phyloP scores from a whole-genome alignment of 2,113 vertebrate species.

The Lepus timidus region DNA sequence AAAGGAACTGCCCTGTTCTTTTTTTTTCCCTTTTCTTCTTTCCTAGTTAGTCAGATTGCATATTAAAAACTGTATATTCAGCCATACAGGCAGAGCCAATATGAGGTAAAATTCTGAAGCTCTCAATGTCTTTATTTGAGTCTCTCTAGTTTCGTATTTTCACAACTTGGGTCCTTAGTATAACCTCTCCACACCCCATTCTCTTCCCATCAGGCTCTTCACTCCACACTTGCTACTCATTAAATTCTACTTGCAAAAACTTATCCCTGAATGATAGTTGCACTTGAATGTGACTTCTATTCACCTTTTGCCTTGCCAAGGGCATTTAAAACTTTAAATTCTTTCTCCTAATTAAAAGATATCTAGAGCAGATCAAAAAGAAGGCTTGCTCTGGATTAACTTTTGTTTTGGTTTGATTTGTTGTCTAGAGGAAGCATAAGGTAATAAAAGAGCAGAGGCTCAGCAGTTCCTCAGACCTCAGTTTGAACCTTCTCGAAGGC shows the following conservation, averaged over 20 bases:
- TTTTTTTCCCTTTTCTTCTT: not conserved
- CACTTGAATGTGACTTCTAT: not conserved
- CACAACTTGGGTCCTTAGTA: rapidly evolving
- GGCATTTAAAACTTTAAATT: not conserved
- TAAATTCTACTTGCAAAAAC: slow-evolving; percentile 17
- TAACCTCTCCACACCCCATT: not conserved
- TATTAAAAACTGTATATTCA: not conserved
- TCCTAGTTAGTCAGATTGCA: not conserved
- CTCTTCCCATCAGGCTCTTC: not conserved
- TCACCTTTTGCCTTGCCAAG: not conserved
- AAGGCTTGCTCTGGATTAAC: slow-evolving; percentile 10
- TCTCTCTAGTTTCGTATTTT: not conserved
- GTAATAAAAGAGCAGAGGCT: not conserved
- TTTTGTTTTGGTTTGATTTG: slow-evolving; percentile 34
- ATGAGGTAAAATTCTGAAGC: not conserved
- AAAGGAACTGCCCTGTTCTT: not conserved
- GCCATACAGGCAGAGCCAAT: not conserved
- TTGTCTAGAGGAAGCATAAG: not conserved
- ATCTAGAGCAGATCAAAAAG: not conserved
- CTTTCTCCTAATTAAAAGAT: slow-evolving; percentile 35
- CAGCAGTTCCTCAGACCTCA: not conserved
- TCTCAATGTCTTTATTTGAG: not conserved
- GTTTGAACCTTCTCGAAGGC: not conserved
- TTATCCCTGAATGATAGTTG: not conserved
- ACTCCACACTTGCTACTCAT: not conserved